A percentile compares a stretch with the other conserved stretches of the same genome.
phyloP scores from a whole-genome alignment of 2,113 vertebrate genomes.

The Hoplias malabaricus region DNA sequence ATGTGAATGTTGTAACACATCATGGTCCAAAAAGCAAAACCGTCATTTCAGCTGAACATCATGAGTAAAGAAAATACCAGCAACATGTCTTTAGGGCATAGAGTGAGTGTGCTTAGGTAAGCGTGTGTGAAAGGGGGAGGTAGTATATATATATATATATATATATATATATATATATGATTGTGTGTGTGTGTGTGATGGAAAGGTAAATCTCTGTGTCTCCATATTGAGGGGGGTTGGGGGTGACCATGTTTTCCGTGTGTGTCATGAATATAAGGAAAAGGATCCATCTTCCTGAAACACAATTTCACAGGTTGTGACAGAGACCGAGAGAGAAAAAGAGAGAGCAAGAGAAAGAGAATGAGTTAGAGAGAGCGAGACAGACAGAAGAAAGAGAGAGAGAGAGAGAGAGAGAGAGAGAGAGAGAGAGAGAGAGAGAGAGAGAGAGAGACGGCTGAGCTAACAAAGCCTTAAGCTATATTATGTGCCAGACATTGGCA shows the following conservation, averaged over 20 bases:
- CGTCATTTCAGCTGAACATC: conserved; percentile 74
- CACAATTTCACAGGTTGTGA: conserved; percentile 80
- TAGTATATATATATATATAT: conserved; percentile 48
- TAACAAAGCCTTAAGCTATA: conserved; percentile 62
- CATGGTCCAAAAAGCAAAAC: conserved; percentile 66
- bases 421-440: conserved; percentile 49
- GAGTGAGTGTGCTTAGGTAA: not conserved
- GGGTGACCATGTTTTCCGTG: conserved; percentile 74
- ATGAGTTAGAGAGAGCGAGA: conserved; percentile 33
- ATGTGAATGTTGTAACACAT: conserved; percentile 64
- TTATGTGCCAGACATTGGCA: conserved; percentile 60
- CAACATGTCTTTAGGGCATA: conserved; percentile 67
- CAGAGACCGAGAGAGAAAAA: conserved; percentile 65
- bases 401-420: conserved; percentile 54
- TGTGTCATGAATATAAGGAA: conserved; percentile 78
- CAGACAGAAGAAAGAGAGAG: conserved; percentile 51
- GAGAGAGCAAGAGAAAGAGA: not conserved
- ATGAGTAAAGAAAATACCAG: conserved; percentile 69
- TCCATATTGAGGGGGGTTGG: conserved; percentile 69
- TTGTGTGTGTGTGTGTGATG: conserved; percentile 25
- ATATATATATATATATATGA: no score
- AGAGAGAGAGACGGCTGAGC: conserved; percentile 50
- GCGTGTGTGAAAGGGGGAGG: not conserved
- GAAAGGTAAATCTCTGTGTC: conserved; percentile 53
- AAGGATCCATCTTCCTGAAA: conserved; percentile 77